These are phyloP conservation scores for Solen grandis DNA, from an alignment of 1,140 invertebrate species.

Conservation along the genomic window DNA sequence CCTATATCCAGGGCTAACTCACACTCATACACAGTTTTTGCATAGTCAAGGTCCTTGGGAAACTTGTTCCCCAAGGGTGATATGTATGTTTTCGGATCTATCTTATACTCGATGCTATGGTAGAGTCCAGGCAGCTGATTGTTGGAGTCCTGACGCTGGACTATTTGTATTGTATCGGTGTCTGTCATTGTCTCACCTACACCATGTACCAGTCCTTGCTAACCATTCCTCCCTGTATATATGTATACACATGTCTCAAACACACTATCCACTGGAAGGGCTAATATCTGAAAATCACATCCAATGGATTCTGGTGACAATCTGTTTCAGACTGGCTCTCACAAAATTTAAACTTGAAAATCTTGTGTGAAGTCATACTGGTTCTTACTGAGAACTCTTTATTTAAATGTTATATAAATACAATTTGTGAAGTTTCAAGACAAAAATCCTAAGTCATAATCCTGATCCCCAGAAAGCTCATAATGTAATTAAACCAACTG, in stretches of 20 bases:
- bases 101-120: constrained; percentile 26
- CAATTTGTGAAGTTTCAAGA: too few relatives aligned
- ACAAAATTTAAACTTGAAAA: too few relatives aligned
- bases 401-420: too few relatives aligned
- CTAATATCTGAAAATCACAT: neutral
- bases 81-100: constrained; percentile 37
- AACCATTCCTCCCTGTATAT: neutral
- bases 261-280: neutral
- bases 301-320: neutral
- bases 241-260: neutral
- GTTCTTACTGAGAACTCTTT: too few relatives aligned
- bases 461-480: too few relatives aligned
- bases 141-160: constrained; percentile 40
- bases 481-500: too few relatives aligned
- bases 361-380: too few relatives aligned
- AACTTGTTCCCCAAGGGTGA: constrained; percentile 68
- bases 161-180: constrained; percentile 45
- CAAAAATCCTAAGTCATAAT: too few relatives aligned
- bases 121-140: neutral
- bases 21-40: constrained; percentile 92
- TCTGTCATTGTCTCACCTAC: constrained; percentile 21
- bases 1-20: constrained; percentile 97
- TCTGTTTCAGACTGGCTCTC: too few relatives aligned
- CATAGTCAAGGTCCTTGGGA: constrained; percentile 87
- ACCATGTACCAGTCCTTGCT: neutral